A percentile compares a stretch with the other conserved stretches of the same genome.
Conservation (phyloP, 1,140 invertebrate genomes). For the Atta colombica region DNA sequence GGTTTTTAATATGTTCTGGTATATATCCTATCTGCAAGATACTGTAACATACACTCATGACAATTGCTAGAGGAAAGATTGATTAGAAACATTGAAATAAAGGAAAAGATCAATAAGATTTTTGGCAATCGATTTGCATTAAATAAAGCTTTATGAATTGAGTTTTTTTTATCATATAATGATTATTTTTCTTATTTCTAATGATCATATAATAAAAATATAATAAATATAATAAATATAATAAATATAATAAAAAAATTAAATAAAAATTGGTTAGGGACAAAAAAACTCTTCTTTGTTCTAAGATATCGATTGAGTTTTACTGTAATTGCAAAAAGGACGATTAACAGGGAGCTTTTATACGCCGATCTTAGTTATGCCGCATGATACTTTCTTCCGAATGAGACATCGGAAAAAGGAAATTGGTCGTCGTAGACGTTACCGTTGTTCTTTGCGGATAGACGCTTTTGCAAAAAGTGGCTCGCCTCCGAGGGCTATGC, state of each 20-base stretch:
- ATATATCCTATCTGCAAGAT: background rate
- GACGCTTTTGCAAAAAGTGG: conserved; percentile 47
- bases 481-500: conserved; percentile 1
- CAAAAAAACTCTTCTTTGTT: too few relatives aligned
- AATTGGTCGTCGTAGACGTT: conserved; percentile 42
- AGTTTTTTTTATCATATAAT: too few relatives aligned
- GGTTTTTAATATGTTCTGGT: background rate
- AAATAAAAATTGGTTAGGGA: too few relatives aligned
- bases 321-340: conserved; percentile 2
- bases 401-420: conserved; percentile 49
- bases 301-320: conserved; percentile 19
- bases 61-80: background rate
- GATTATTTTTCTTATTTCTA: too few relatives aligned
- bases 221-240: too few relatives aligned
- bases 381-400: conserved; percentile 33
- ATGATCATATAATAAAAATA: too few relatives aligned
- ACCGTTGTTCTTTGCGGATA: conserved; percentile 34
- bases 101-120: background rate
- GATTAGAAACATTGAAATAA: background rate
- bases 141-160: too few relatives aligned
- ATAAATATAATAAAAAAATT: too few relatives aligned
- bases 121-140: too few relatives aligned
- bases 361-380: conserved; percentile 4
- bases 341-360: conserved; percentile 40
- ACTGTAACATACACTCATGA: background rate